Evolutionary conservation across 2,888 invertebrate species (phyloP), one percentile per base, ranked within the genome.

Genomic region (Abrostola tripartita): DNA sequence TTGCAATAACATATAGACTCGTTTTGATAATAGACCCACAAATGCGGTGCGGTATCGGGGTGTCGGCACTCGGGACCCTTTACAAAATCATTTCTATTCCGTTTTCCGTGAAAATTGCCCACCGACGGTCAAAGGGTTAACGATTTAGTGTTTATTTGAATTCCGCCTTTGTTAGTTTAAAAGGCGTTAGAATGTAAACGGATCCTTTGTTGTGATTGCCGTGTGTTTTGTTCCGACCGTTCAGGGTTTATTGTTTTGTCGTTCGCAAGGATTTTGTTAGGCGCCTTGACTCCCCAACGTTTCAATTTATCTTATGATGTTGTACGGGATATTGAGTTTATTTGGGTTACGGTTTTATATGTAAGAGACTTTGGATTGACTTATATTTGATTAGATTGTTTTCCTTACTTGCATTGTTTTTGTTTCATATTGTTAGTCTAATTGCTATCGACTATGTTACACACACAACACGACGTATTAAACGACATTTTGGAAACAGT

Each of bases 121-220:
- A 88, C 89, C 82, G 89, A 88, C 92, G 93, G 94, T 93, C 93
- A 94, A 94, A 94, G 93, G 94, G 94, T 93, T 92, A 92, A 90
- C 92, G 85, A 91, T 93, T 93, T 90, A 89, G 88, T 93, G 93
- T 94, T 93, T 94, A 93, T 94, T 93, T 91, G 90, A 92, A 93
- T 92, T 91, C 89, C 84, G 88, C 93, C 92, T 94, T 93, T 93
- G 94, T 94, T 92, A 90, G 92, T 91, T 90, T 92, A 92, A 93
- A 93, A 93, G 92, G 93, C 90, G 93, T 94, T 90, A 92, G 90
- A 90, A 91, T 91, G 92, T 92, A 92, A 92, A 90, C 91, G 85
- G 89, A 92, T 85, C 92, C 92, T 92, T 92, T 92, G 91, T 91
- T 90, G 88, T 90, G 90, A 92, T 90, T 91, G 89, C 87, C 86